These are phyloP conservation scores for Onychomys torridus DNA, from an alignment of 2,797 vertebrate species.

Conservation along the genomic window DNA sequence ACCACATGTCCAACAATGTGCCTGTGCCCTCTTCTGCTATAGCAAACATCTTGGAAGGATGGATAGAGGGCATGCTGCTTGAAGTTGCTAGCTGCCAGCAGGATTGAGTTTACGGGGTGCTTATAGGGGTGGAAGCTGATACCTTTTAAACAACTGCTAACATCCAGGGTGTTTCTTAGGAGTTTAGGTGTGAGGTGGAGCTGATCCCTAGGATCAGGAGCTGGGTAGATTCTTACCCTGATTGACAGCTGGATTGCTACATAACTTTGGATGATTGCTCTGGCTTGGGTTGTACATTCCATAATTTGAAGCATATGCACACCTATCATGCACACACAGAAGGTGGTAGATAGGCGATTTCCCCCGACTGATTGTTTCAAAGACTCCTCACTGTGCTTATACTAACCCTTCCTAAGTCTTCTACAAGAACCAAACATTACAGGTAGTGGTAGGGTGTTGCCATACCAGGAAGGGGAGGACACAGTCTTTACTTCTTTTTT, in stretches of 20 bases:
- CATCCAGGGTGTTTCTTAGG: neutral
- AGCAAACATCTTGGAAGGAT: neutral
- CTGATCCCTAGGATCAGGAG: neutral
- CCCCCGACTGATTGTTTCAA: neutral
- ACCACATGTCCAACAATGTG: neutral
- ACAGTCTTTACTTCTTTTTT: too few species aligned
- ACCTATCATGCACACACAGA: neutral
- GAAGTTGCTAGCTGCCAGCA: neutral
- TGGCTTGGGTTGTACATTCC: neutral
- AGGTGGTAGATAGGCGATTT: neutral
- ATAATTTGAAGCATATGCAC: neutral
- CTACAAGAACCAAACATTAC: neutral
- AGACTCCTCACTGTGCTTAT: neutral
- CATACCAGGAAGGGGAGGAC: neutral
- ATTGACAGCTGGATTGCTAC: neutral
- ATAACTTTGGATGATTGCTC: neutral
- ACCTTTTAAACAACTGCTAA: neutral
- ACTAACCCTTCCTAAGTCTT: neutral
- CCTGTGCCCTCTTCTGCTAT: neutral
- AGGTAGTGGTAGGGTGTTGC: neutral
- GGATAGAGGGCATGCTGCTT: too few species aligned
- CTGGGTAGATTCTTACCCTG: neutral
- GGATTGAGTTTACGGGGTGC: neutral
- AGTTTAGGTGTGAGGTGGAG: neutral
- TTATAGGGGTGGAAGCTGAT: neutral